Percentiles rank a stretch among this genome's conserved stretches.
phyloP scores from a whole-genome alignment of 64 coral and sea anemone species.

The Pocillopora verrucosa region DNA sequence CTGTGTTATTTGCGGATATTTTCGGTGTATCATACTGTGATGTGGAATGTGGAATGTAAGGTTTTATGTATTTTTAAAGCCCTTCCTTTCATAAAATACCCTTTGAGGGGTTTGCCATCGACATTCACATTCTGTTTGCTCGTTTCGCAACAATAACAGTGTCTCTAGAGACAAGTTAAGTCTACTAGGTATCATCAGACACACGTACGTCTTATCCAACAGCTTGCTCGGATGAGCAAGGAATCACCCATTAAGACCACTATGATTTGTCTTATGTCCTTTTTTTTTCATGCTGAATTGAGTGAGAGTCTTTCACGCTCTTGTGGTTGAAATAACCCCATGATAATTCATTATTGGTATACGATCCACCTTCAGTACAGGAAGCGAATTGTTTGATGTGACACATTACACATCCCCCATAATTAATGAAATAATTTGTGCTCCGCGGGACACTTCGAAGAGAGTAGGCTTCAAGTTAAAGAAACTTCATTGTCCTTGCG shows the following conservation, averaged over 20 bases:
- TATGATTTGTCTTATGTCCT: background rate
- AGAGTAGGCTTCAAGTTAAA: background rate
- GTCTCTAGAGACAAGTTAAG: no score
- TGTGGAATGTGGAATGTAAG: background rate
- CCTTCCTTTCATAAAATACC: background rate
- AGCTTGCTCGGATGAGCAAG: background rate
- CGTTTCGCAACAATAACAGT: no score
- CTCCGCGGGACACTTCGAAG: background rate
- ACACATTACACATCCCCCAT: background rate
- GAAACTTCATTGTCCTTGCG: background rate
- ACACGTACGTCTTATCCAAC: background rate
- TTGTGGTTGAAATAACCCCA: background rate
- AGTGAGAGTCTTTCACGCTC: background rate
- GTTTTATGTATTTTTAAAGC: background rate
- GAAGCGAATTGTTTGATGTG: slow-evolving; percentile 6
- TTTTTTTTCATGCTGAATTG: background rate
- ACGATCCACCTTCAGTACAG: background rate
- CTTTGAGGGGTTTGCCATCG: background rate
- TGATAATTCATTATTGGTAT: background rate
- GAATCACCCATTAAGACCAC: no score
- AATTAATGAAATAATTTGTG: slow-evolving; percentile 3
- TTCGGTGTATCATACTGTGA: background rate
- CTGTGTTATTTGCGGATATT: background rate
- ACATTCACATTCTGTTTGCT: no score
- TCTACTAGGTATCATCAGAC: no score